phyloP scores from a whole-genome alignment of 2,797 vertebrate species.

The Etheostoma perlongum region DNA sequence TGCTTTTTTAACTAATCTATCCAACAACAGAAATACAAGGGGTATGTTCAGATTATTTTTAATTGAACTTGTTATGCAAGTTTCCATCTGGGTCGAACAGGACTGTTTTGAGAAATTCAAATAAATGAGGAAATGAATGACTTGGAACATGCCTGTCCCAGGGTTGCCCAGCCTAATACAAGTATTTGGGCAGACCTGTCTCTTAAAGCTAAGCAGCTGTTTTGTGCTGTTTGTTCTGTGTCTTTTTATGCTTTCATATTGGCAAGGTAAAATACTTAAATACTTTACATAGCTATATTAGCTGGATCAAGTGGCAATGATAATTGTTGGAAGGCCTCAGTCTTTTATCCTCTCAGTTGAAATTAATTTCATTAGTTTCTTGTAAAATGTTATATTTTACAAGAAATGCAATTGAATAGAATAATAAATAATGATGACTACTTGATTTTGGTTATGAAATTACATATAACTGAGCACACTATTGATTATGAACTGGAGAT shows the following conservation, averaged over 20 bases:
- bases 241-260: not conserved
- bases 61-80: not conserved
- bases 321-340: conserved; percentile 55
- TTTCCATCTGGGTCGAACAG: not conserved
- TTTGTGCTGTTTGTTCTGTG: too few relatives aligned
- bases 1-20: not conserved
- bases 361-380: conserved; percentile 20
- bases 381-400: not conserved
- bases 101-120: not conserved
- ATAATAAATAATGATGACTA: not conserved
- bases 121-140: conserved; percentile 14
- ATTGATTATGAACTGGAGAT: not conserved
- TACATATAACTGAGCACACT: not conserved
- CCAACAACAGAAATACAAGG: not conserved
- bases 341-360: conserved; percentile 25
- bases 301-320: not conserved
- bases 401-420: not conserved
- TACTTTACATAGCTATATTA: too few relatives aligned
- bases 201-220: not conserved
- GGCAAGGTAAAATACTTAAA: not conserved
- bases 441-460: conserved; percentile 3
- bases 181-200: not conserved
- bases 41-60: not conserved
- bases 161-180: not conserved
- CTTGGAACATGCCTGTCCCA: not conserved